These are phyloP conservation scores for Trichonephila clavipes DNA, from an alignment of 1,140 invertebrate genomes.

Conservation along the genomic window DNA sequence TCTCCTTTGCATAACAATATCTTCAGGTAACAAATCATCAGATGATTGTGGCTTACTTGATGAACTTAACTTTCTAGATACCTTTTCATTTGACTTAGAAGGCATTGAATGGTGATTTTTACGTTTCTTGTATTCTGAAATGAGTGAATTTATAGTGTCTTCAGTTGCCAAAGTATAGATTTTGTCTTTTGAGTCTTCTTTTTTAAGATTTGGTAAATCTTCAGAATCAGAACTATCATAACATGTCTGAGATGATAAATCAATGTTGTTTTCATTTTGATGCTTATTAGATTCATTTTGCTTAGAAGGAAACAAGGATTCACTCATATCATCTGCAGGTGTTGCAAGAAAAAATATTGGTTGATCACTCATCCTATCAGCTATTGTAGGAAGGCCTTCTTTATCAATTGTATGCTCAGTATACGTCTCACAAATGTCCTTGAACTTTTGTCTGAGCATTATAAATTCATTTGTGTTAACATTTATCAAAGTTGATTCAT, in stretches of 20 bases:
- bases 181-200: conserved; percentile 79
- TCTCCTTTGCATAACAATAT: conserved; percentile 84
- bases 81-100: conserved; percentile 78
- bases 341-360: conserved; percentile 86
- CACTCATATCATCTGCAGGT: conserved; percentile 85
- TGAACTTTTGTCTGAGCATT: conserved; percentile 81
- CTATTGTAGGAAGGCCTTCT: conserved; percentile 83
- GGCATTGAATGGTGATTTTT: conserved; percentile 84
- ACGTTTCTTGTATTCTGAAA: conserved; percentile 85
- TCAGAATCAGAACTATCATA: conserved; percentile 77
- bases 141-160: conserved; percentile 82
- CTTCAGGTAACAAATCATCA: conserved; percentile 78
- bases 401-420: conserved; percentile 84
- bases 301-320: conserved; percentile 79
- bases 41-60: conserved; percentile 76
- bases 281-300: conserved; percentile 16
- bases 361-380: conserved; percentile 84
- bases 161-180: conserved; percentile 83
- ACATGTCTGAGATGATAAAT: conserved; percentile 12
- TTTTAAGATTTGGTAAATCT: conserved; percentile 28
- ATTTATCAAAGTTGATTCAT: background rate
- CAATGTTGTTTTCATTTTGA: conserved; percentile 12
- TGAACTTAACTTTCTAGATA: conserved; percentile 79
- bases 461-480: conserved; percentile 52
- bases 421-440: conserved; percentile 85